A percentile compares a stretch with the other conserved stretches of the same genome.
Conservation (phyloP, 2,888 invertebrate genomes). For the Sussaba pulchella region DNA sequence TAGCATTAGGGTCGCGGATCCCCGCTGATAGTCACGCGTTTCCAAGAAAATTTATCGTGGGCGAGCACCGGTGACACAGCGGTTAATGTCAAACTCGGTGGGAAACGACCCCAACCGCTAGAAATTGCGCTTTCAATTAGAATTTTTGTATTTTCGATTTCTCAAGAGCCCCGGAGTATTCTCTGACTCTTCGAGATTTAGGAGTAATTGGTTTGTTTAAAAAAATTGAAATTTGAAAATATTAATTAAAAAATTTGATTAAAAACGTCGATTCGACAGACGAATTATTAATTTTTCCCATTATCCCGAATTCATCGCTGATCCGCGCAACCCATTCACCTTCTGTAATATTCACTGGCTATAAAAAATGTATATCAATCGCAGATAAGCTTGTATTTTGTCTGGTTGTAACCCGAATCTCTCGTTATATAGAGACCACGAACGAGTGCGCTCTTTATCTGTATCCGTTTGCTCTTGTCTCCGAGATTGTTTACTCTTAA, state of each 20-base stretch:
- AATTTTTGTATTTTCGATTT: too few species aligned
- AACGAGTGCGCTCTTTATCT: constrained; percentile 63
- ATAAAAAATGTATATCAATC: constrained; percentile 60
- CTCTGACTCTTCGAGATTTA: too few species aligned
- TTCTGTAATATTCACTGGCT: constrained; percentile 52
- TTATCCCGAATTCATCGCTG: constrained; percentile 56
- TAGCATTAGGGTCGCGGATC: neutral
- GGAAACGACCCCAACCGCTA: too few species aligned
- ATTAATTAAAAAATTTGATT: too few species aligned
- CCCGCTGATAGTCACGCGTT: constrained; percentile 13
- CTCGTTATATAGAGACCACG: constrained; percentile 22
- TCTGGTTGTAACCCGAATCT: constrained; percentile 63
- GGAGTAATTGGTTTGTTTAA: too few species aligned
- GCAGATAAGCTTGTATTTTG: constrained; percentile 66
- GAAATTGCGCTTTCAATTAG: too few species aligned
- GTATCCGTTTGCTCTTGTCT: constrained; percentile 61
- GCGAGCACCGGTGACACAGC: constrained; percentile 20
- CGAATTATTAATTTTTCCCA: neutral
- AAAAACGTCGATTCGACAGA: neutral
- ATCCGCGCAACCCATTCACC: constrained; percentile 37
- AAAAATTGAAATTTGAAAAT: too few species aligned
- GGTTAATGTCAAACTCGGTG: constrained; percentile 24
- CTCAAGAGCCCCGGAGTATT: too few species aligned
- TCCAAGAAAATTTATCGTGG: constrained; percentile 16
- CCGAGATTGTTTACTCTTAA: constrained; percentile 62